Percentiles rank a stretch among this genome's conserved stretches.
phyloP scores from a whole-genome alignment of 1,140 invertebrate genomes.

The Diabrotica virgifera region DNA sequence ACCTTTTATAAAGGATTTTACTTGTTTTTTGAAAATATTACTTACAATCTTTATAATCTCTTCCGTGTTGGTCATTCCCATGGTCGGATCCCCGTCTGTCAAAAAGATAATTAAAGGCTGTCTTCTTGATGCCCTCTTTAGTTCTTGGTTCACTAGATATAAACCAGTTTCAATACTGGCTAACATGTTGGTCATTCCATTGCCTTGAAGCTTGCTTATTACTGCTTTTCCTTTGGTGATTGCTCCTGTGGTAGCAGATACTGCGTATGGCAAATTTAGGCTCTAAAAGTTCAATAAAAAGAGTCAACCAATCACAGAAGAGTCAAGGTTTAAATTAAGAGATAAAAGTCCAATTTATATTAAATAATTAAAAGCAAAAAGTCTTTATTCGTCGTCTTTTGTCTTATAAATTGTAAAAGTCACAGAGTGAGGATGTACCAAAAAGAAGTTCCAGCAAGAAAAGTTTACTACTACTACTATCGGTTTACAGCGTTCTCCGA shows the following conservation, averaged over 20 bases:
- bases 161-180: constrained; percentile 54
- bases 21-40: background rate
- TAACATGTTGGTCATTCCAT: constrained; percentile 64
- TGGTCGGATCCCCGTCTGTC: constrained; percentile 69
- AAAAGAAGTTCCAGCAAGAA: too few relatives aligned
- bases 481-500: too few relatives aligned
- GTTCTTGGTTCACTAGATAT: constrained; percentile 44
- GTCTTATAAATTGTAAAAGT: too few relatives aligned
- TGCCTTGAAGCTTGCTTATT: constrained; percentile 52
- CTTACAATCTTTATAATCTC: constrained; percentile 33
- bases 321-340: background rate
- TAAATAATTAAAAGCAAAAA: too few relatives aligned
- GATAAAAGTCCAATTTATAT: too few relatives aligned
- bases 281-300: too few relatives aligned
- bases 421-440: too few relatives aligned
- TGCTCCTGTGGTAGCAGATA: constrained; percentile 37
- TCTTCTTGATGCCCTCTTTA: constrained; percentile 41
- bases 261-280: background rate
- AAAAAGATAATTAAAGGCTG: constrained; percentile 68
- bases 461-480: too few relatives aligned
- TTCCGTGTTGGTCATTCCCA: constrained; percentile 53
- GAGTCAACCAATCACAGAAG: too few relatives aligned
- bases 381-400: too few relatives aligned
- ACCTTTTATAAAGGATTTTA: too few relatives aligned
- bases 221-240: constrained; percentile 56